Base-by-base conservation (phyloP, 2,113 vertebrate species). In the Tretioscincus oriximinensis region DNA sequence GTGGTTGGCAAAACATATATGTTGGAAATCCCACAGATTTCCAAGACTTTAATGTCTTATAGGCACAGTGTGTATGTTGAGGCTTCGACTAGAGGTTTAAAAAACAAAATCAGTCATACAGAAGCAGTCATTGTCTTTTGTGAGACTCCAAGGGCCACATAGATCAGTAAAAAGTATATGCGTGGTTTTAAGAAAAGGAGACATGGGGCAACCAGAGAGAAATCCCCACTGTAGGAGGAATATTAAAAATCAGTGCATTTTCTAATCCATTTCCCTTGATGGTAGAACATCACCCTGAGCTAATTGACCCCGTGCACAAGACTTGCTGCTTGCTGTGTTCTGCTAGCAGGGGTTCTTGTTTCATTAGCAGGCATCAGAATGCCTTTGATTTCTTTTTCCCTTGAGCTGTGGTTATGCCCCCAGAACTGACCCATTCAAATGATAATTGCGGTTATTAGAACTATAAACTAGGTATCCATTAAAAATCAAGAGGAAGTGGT, bases 281-380 rank as follows among this genome's bases (percentile, higher is more conserved):
- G 73, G 22, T 0, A 12, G 10, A 66, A 72, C 7, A 16, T 22
- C 60, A 16, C 58, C 7, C 68, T 68, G 58, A 70, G 60, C 60
- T 51, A 80, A 75, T 2, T 73, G 85, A 73, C 82, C 81, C 77
- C 66, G 63, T 16, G 28, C n/a, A 58, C 69, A 29, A 65, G 74
- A 12, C 79, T 61, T 76, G 58, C 35, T 77, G 81, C 73, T 31
- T 83, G 84, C 68, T 69, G 67, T 61, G 80, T 49, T 47, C 78
- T 64, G 65, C 69, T 81, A 60, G 71, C 80, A 82, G 76, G 65
- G 51, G 73, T 18, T 20, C 24, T 1, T 10, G 31, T 77, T 85
- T 81, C 77, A 78, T 77, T 76, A 77, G 61, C 77, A 77, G 75
- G 64, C 81, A 80, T 24, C 64, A 0, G 0, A 84, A 60, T 61